phyloP scores from a whole-genome alignment of 2,113 vertebrate genomes.

The Colinus virginianus region DNA sequence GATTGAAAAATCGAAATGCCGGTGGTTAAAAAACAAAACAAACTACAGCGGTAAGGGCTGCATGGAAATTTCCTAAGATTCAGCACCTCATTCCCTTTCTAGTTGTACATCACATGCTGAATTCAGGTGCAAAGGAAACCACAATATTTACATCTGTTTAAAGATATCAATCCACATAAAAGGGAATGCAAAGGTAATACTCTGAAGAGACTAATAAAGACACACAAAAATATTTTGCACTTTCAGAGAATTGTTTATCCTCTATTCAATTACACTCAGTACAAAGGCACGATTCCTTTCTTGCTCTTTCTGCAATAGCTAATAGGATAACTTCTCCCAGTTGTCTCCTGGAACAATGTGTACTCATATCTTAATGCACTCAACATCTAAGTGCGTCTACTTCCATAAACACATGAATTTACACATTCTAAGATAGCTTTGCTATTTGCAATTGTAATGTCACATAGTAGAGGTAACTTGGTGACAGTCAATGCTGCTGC shows the following conservation, averaged over 20 bases:
- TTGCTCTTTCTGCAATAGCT: slow-evolving; percentile 47
- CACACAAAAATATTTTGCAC: slow-evolving; percentile 68
- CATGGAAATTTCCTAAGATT: slow-evolving; percentile 56
- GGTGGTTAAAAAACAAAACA: neutral
- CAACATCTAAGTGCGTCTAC: slow-evolving; percentile 65
- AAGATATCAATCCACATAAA: slow-evolving; percentile 63
- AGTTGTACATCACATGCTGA: slow-evolving; percentile 52
- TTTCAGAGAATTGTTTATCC: slow-evolving; percentile 59
- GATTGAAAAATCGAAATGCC: slow-evolving; percentile 36
- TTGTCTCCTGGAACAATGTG: slow-evolving; percentile 58
- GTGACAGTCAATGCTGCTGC: slow-evolving; percentile 1
- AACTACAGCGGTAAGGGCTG: slow-evolving; percentile 5
- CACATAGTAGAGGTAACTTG: slow-evolving; percentile 18
- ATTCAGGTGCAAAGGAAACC: slow-evolving; percentile 65
- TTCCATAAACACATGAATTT: slow-evolving; percentile 56
- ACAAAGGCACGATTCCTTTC: slow-evolving; percentile 59
- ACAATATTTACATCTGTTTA: slow-evolving; percentile 63
- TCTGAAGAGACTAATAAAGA: slow-evolving; percentile 67
- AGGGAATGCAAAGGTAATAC: slow-evolving; percentile 62
- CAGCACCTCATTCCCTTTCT: slow-evolving; percentile 45
- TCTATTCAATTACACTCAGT: slow-evolving; percentile 53
- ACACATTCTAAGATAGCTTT: slow-evolving; percentile 49
- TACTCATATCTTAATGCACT: slow-evolving; percentile 48
- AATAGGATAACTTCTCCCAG: slow-evolving; percentile 62
- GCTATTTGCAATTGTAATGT: slow-evolving; percentile 45